Base-by-base conservation (phyloP, 2,888 invertebrate species). In the Strigamia maritima region DNA sequence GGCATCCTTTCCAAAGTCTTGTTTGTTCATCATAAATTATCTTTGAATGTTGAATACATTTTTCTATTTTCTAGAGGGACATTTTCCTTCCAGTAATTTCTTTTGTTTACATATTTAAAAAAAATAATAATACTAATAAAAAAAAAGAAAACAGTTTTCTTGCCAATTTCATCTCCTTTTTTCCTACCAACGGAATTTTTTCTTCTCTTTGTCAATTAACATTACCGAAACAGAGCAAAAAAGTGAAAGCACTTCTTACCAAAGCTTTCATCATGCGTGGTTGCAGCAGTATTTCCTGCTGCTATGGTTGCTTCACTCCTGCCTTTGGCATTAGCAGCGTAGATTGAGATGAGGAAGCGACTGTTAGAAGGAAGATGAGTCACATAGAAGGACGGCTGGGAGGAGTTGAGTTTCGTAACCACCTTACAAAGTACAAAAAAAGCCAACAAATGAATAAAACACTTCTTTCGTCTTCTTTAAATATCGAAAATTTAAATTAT, bases 321-420 rank as follows among this genome's bases (percentile, higher is more conserved):
- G 40, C 80, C 80, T 49, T 80, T 80, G 38, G 40, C 65, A 40
- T 80, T 80, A 28, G 77, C 60, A 54, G 80, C 79, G 74, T 79
- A 79, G 24, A 80, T 79, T 22, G 80, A 77, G 35, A 80, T 77
- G 74, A 79, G 28, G 54, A 79, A 80, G 70, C 77, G 70, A 35
- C 76, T 75, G 44, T 79, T 79, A 70, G 80, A 79, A 74, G 75
- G 44, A 70, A 80, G 79, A 70, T 80, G 79, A 40, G 79, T 60
- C 26, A 80, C 60, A 8, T 76, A 74, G 54, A 79, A 79, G 26
- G 75, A 76, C 49, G 80, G 80, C 38, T 65, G 65, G 65, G 65
- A 65, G 65, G 65, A 65, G 65, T 65, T 65, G 65, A 65, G 65
- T 65, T 65, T 65, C 65, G 65, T 65, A 65, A 65, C 65, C 65